Conservation (phyloP, 1,140 invertebrate species). For the Triops longicaudatus region DNA sequence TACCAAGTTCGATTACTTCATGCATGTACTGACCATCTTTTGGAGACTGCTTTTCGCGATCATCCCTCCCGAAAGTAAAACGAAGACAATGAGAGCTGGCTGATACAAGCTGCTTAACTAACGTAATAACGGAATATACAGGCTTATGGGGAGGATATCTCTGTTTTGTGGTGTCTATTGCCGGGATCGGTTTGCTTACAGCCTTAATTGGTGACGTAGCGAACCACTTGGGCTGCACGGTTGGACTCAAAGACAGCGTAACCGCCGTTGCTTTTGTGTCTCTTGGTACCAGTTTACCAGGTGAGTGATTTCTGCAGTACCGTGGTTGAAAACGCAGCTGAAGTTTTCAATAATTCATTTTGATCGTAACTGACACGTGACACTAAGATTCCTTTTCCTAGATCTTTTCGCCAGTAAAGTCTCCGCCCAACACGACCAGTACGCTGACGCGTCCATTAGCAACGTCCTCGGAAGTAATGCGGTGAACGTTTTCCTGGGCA, state of each 20-base stretch:
- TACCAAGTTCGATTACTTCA: constrained; percentile 48
- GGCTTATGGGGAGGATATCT: constrained; percentile 79
- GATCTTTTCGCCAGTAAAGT: constrained; percentile 55
- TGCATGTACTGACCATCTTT: constrained; percentile 12
- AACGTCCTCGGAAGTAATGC: constrained; percentile 58
- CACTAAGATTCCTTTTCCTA: constrained; percentile 32
- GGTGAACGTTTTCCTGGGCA: constrained; percentile 56
- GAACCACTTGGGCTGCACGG: constrained; percentile 92
- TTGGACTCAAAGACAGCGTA: constrained; percentile 90
- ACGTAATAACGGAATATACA: constrained; percentile 38
- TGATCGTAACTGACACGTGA: no score
- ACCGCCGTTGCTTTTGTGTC: constrained; percentile 96
- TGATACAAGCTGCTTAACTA: background rate
- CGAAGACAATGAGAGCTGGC: background rate
- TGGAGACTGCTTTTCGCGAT: constrained; percentile 53
- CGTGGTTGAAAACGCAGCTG: no score
- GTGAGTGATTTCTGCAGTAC: no score
- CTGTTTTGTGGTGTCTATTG: constrained; percentile 85
- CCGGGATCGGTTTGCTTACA: constrained; percentile 88
- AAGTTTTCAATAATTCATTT: no score
- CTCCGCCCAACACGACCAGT: constrained; percentile 53
- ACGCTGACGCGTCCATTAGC: constrained; percentile 55
- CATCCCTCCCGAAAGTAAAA: constrained; percentile 53
- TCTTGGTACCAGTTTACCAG: constrained; percentile 90
- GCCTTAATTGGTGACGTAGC: constrained; percentile 94